Conservation (phyloP, 2,797 vertebrate species). For the Octomys mimax region DNA sequence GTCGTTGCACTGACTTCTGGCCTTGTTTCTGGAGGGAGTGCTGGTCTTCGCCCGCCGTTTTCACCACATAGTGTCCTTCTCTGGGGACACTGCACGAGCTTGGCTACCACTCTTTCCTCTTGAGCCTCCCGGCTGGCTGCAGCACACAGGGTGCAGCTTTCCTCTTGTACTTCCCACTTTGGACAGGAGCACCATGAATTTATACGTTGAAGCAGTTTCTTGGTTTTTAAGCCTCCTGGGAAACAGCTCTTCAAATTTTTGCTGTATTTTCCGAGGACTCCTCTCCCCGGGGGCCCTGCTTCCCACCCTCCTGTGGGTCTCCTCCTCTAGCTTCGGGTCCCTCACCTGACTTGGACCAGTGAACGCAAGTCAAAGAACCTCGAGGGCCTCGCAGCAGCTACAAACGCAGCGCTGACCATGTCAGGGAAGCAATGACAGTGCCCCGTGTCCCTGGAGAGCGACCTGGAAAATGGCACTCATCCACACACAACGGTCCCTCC, state of each 20-base stretch:
- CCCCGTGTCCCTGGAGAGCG: background rate
- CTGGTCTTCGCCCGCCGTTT: background rate
- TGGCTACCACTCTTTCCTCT: background rate
- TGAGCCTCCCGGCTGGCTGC: background rate
- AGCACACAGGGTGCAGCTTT: background rate
- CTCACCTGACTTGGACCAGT: background rate
- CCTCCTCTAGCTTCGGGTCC: fast-evolving
- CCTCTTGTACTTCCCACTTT: background rate
- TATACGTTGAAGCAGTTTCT: background rate
- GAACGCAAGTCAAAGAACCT: background rate
- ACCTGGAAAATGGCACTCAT: background rate
- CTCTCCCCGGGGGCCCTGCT: background rate
- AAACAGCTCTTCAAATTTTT: background rate
- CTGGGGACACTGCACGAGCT: no score
- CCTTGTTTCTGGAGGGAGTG: background rate
- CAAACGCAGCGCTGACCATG: fast-evolving
- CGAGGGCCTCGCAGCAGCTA: fast-evolving
- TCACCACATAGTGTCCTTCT: background rate
- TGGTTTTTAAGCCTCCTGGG: background rate
- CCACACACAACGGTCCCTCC: fast-evolving
- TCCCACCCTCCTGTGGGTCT: background rate
- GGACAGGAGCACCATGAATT: background rate
- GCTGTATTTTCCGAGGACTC: background rate
- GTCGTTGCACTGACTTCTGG: background rate
- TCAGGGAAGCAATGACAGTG: fast-evolving